Conservation (phyloP, 1,140 invertebrate genomes). For the Trichogramma pretiosum region DNA sequence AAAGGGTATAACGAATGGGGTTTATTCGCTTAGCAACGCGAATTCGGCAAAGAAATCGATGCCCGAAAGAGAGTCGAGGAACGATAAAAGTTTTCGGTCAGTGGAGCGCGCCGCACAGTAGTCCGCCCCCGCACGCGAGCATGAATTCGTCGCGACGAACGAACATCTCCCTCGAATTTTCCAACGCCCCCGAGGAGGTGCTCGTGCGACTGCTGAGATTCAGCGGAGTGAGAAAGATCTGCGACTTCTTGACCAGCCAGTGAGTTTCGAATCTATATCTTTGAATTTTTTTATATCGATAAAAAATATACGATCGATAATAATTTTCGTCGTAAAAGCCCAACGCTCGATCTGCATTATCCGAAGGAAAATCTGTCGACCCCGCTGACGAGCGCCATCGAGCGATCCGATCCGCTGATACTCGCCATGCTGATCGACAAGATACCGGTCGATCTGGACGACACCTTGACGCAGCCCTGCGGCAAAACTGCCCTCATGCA, state of each 20-base stretch:
- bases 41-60: conserved; percentile 1
- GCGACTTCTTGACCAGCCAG: conserved; percentile 13
- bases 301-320: not conserved
- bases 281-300: too few relatives aligned
- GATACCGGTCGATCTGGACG: conserved; percentile 11
- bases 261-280: too few relatives aligned
- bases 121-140: too few relatives aligned
- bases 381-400: conserved; percentile 36
- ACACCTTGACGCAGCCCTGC: conserved; percentile 20
- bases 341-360: conserved; percentile 22
- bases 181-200: conserved; percentile 21
- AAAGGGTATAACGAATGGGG: too few relatives aligned
- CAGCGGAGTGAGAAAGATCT: conserved; percentile 13
- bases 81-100: conserved; percentile 1
- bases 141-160: too few relatives aligned
- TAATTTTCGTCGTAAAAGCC: conserved; percentile 5
- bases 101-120: not conserved
- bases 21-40: conserved; percentile 7
- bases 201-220: conserved; percentile 21
- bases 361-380: conserved; percentile 28
- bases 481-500: conserved; percentile 23
- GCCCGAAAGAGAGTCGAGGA: conserved; percentile 5
- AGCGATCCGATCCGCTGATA: conserved; percentile 35
- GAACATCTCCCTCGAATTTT: too few relatives aligned
- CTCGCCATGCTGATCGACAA: conserved; percentile 18